Evolutionary conservation across 2,888 invertebrate genomes (phyloP).

Genomic region (Drosophila conformis): DNA sequence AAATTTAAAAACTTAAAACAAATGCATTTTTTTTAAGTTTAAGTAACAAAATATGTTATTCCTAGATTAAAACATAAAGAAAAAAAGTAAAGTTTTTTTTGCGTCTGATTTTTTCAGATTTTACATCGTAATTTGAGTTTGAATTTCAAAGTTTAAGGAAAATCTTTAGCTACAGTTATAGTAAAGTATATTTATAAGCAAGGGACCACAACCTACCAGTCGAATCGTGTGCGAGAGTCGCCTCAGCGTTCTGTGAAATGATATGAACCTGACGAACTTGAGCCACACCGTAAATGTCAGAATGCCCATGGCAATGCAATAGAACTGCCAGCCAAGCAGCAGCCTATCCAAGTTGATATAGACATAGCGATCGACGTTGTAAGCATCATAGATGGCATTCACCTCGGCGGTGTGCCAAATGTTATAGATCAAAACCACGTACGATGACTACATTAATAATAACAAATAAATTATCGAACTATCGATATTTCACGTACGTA

Average conservation of each 20-base stretch:
- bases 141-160: not conserved
- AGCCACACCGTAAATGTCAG: conserved; percentile 17
- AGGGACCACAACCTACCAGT: conserved; percentile 10
- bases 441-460: conserved; percentile 16
- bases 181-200: not conserved
- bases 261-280: conserved; percentile 20
- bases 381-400: not conserved
- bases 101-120: not conserved
- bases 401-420: conserved; percentile 24
- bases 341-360: conserved; percentile 22
- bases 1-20: too few relatives aligned
- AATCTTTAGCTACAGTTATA: not conserved
- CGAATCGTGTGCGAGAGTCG: not conserved
- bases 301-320: conserved; percentile 1
- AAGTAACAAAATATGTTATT: too few relatives aligned
- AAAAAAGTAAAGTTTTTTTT: not conserved
- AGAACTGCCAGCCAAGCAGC: conserved; percentile 1
- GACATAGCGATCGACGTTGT: rapidly evolving
- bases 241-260: conserved; percentile 27
- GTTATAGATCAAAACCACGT: conserved; percentile 2
- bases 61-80: not conserved
- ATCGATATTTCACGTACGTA: conserved; percentile 1
- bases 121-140: not conserved
- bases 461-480: not conserved
- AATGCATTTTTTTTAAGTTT: not conserved